Evolutionary conservation across 1,140 invertebrate genomes (phyloP), one percentile per base, ranked within the genome.

Genomic region (Xylocopa sonorina): DNA sequence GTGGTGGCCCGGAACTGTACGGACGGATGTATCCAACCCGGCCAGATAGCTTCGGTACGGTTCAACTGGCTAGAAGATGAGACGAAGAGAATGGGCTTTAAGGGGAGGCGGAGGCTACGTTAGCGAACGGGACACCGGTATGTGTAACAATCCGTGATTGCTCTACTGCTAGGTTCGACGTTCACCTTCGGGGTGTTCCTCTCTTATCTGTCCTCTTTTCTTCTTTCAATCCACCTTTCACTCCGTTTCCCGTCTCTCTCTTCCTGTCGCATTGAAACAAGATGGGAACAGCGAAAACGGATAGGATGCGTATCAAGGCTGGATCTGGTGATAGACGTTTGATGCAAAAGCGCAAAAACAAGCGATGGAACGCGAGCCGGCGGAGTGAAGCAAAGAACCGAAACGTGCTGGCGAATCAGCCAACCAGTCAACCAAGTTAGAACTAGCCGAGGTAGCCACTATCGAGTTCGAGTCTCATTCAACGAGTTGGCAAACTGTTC

Each of bases 401-500:
- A 83, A 85, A 82, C 83, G 80, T 64, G 78, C 62, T 69, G 63
- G 58, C 75, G 58, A 77, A 72, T 62, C 55, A 24, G 63, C 18
- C 69, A 51, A 48, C 60, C 78, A 63, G 57, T 69, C 51, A 55
- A 50, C 67, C 67, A 53, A 79, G 79, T 71, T 73, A 67, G 55
- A 64, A 57, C 51, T 78, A 55, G 60, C 62, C 78, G 68, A 55
- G 69, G 63, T 68, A 57, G 84, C 79, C 74, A 55, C 79, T 85
- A 85, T 85, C 84, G 81, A 89, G 87, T 87, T 87, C 78, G 83
- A 88, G 81, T 88, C 86, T 89, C 86, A 84, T 84, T 90, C 85
- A 88, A 88, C 89, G 89, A 92, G 90, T 92, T 90, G 88, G 90
- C 88, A 90, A 91, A 92, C 89, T 90, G 86, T 88, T 91, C 87